These are phyloP conservation scores for Florisuga fusca DNA, from an alignment of 2,797 vertebrate genomes.

Conservation along the genomic window DNA sequence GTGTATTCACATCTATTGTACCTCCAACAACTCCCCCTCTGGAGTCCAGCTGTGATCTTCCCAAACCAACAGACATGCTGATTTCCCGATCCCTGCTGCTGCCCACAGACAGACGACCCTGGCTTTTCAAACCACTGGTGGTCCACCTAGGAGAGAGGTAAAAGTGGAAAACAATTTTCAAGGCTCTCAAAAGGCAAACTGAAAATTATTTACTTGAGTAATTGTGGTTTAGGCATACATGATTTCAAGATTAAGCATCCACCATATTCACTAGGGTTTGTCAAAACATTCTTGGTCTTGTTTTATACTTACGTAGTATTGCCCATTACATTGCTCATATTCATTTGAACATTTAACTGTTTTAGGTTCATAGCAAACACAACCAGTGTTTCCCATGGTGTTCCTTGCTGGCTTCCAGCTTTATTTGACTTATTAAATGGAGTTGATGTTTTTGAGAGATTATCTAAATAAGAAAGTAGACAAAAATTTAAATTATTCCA, in stretches of 20 bases:
- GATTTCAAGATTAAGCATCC: not conserved
- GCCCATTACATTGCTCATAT: slow-evolving; percentile 99
- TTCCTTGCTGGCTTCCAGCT: slow-evolving; percentile 90
- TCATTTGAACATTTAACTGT: slow-evolving; percentile 98
- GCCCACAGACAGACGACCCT: slow-evolving; percentile 96
- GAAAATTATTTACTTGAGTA: not conserved
- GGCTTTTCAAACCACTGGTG: slow-evolving; percentile 97
- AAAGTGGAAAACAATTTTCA: not conserved
- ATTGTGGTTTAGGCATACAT: not conserved
- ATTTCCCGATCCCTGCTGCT: slow-evolving; percentile 97
- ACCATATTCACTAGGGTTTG: not conserved
- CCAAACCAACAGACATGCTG: slow-evolving; percentile 97
- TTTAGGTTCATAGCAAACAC: slow-evolving; percentile 98
- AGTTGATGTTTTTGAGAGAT: slow-evolving; percentile 92
- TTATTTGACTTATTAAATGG: slow-evolving; percentile 92
- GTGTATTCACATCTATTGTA: slow-evolving; percentile 97
- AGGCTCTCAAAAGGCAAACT: not conserved
- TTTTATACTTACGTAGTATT: slow-evolving; percentile 92
- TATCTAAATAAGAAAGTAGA: slow-evolving; percentile 78
- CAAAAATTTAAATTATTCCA: not conserved
- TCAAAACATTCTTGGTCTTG: not conserved
- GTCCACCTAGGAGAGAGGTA: slow-evolving; percentile 87
- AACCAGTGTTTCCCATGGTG: slow-evolving; percentile 97
- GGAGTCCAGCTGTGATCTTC: slow-evolving; percentile 96
- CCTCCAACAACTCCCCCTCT: slow-evolving; percentile 98